These are phyloP conservation scores for Lates japonicus DNA, from an alignment of 2,797 vertebrate genomes.

Conservation along the genomic window DNA sequence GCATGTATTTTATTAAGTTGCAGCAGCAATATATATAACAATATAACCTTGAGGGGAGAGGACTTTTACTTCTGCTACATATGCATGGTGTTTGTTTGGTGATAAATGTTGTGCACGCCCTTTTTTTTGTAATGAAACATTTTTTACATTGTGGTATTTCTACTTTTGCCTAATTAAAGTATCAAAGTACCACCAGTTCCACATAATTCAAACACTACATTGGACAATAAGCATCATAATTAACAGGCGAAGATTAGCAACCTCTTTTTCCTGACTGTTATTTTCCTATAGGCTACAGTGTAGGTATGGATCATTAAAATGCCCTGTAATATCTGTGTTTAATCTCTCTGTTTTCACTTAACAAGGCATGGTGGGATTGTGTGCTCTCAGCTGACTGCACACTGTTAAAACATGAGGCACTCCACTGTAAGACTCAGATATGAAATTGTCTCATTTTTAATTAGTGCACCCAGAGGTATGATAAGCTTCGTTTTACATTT, in stretches of 20 bases:
- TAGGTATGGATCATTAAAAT: slow-evolving; percentile 33
- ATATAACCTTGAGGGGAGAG: too few species aligned
- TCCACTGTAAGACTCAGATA: slow-evolving; percentile 5
- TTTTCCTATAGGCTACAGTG: slow-evolving; percentile 6
- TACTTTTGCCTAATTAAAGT: background rate
- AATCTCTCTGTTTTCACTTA: slow-evolving; percentile 29
- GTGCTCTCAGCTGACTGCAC: background rate
- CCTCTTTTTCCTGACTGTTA: background rate
- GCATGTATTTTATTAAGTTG: too few species aligned
- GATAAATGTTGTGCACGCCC: background rate
- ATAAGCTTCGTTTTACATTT: background rate
- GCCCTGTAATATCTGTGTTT: slow-evolving; percentile 18
- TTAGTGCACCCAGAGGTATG: slow-evolving; percentile 29
- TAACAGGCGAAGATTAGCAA: background rate
- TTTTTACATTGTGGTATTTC: background rate
- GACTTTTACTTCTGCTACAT: background rate
- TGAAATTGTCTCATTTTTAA: slow-evolving; percentile 40
- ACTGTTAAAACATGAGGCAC: slow-evolving; percentile 22
- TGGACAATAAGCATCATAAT: slow-evolving; percentile 20
- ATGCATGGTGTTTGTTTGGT: background rate
- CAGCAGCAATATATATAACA: too few species aligned
- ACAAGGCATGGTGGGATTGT: slow-evolving; percentile 18
- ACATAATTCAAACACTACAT: background rate
- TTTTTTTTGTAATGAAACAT: background rate
- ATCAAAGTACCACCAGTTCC: background rate